phyloP scores from a whole-genome alignment of 2,797 vertebrate genomes.

The Florisuga fusca region DNA sequence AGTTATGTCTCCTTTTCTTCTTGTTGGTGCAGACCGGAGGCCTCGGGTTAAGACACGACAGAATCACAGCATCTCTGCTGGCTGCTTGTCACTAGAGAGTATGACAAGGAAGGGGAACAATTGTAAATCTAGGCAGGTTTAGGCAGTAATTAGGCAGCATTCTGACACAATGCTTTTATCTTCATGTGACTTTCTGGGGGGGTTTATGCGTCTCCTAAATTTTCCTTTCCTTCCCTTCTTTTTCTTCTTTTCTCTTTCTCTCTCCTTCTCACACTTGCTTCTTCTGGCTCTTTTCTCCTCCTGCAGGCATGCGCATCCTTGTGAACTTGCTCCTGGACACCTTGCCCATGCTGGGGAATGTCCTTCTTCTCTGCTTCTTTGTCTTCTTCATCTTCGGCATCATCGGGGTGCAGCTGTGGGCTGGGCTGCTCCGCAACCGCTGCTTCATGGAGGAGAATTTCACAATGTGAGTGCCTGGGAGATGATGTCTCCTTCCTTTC shows the following conservation, averaged over 20 bases:
- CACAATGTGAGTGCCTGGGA: conserved; percentile 88
- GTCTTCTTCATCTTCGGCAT: conserved; percentile 99
- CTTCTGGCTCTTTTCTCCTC: conserved; percentile 3
- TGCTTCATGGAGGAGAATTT: conserved; percentile 94
- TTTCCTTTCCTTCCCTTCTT: neutral
- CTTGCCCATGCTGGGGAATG: conserved; percentile 96
- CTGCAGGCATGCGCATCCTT: conserved; percentile 93
- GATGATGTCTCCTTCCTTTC: neutral
- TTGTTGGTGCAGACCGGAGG: neutral
- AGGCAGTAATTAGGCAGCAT: neutral
- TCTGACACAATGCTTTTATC: neutral
- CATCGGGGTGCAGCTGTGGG: conserved; percentile 98
- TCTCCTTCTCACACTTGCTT: neutral
- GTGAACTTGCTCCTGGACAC: conserved; percentile 98
- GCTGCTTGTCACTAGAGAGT: neutral
- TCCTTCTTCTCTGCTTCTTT: conserved; percentile 97
- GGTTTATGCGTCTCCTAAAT: neutral
- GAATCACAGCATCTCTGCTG: neutral
- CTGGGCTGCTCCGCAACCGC: conserved; percentile 92
- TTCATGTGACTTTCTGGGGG: neutral
- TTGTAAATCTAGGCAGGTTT: neutral
- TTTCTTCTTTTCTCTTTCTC: neutral
- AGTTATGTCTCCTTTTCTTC: neutral
- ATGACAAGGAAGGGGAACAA: neutral
- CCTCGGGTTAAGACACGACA: neutral